Evolutionary conservation across 2,113 vertebrate genomes (phyloP).

Genomic region (Paramormyrops kingsleyae): DNA sequence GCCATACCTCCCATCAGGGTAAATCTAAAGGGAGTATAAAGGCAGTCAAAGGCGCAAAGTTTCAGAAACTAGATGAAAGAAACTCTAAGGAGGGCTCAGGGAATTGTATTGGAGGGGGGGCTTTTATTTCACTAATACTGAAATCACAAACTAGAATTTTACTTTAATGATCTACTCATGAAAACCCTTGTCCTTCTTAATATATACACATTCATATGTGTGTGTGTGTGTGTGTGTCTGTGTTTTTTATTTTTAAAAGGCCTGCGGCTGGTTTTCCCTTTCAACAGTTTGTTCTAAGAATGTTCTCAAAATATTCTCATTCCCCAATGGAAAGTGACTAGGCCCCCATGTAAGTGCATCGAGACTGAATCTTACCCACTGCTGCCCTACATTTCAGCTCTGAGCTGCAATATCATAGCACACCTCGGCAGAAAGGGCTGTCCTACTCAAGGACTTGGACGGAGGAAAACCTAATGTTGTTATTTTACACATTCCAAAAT

Average conservation of each 20-base stretch:
- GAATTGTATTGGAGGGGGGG: not conserved
- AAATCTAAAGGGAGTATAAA: not conserved
- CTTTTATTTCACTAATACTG: not conserved
- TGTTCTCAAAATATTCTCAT: not conserved
- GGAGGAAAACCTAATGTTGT: not conserved
- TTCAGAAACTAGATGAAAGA: not conserved
- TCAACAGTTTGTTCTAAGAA: not conserved
- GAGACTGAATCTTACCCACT: not conserved
- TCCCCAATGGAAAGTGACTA: not conserved
- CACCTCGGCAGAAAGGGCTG: not conserved
- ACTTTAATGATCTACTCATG: conserved; percentile 2
- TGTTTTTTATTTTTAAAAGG: not conserved
- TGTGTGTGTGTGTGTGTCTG: not conserved
- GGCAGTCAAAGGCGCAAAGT: not conserved
- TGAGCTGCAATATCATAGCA: not conserved
- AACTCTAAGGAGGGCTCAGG: conserved; percentile 11
- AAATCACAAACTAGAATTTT: not conserved
- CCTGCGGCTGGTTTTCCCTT: not conserved
- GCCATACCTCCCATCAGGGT: conserved; percentile 68
- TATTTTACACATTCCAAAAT: conserved; percentile 14
- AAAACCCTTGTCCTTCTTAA: not conserved
- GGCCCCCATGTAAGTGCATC: not conserved
- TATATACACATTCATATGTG: not conserved
- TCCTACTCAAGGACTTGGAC: not conserved
- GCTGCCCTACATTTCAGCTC: not conserved